phyloP scores from a whole-genome alignment of 2,888 invertebrate species.

The Flexamia atlantica region DNA sequence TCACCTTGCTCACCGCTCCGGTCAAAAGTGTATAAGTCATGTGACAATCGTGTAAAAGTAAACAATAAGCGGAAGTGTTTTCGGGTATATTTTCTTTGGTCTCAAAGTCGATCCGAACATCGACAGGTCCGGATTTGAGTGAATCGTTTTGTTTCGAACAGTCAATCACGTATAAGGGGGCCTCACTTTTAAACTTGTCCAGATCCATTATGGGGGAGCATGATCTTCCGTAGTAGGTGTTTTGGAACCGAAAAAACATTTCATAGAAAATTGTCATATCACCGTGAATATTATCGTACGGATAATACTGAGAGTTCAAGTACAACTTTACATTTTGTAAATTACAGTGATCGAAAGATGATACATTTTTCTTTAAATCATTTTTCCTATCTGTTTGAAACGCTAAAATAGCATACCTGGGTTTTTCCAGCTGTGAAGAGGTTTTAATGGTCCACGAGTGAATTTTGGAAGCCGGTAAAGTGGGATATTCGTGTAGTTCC shows the following conservation, averaged over 20 bases:
- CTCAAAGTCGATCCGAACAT: too few species aligned
- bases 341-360: slow-evolving; percentile 17
- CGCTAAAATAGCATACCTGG: slow-evolving; percentile 27
- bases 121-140: too few species aligned
- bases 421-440: background rate
- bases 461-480: background rate
- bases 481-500: slow-evolving; percentile 36
- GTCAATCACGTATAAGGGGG: slow-evolving; percentile 34
- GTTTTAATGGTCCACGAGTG: slow-evolving; percentile 11
- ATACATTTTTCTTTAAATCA: background rate
- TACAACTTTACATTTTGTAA: slow-evolving; percentile 2
- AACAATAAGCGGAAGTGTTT: too few species aligned
- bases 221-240: slow-evolving; percentile 22
- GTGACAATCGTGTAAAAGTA: too few species aligned
- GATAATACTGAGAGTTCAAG: slow-evolving; percentile 42
- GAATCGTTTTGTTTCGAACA: too few species aligned
- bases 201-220: background rate
- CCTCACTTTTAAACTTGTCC: background rate
- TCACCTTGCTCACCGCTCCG: too few species aligned
- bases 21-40: too few species aligned
- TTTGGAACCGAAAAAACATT: slow-evolving; percentile 23
- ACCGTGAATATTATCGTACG: slow-evolving; percentile 47
- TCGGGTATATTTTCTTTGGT: too few species aligned
- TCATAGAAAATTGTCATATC: slow-evolving; percentile 10
- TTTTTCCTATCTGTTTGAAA: slow-evolving; percentile 42